These are phyloP conservation scores for Alitta virens DNA, from an alignment of 2,888 invertebrate genomes.

Conservation along the genomic window DNA sequence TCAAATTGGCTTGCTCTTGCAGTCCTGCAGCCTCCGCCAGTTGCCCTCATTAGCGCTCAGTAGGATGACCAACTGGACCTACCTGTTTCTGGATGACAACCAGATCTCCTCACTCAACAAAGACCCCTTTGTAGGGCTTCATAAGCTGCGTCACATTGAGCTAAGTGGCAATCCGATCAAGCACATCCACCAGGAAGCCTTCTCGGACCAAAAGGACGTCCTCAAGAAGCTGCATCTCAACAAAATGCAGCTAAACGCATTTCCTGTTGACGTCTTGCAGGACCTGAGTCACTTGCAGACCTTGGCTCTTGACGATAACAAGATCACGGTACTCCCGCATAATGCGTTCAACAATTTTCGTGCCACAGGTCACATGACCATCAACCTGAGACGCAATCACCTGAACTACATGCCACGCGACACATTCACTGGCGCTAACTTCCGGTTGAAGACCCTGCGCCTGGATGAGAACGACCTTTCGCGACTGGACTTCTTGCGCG, in stretches of 20 bases:
- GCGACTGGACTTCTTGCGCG: neutral
- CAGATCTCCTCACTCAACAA: neutral
- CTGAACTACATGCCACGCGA: neutral
- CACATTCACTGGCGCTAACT: neutral
- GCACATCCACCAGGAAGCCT: neutral
- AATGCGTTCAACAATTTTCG: neutral
- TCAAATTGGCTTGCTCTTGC: neutral
- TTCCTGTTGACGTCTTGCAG: neutral
- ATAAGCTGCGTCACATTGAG: neutral
- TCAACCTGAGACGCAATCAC: neutral
- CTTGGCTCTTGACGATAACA: neutral
- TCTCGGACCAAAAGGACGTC: neutral
- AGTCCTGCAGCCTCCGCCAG: neutral
- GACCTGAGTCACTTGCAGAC: neutral
- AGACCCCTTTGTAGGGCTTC: neutral
- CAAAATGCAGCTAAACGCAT: neutral
- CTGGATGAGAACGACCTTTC: neutral
- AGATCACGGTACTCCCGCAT: neutral
- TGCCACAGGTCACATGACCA: neutral
- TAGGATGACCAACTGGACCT: neutral
- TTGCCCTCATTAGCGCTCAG: neutral
- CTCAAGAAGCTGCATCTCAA: neutral
- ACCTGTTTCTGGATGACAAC: neutral
- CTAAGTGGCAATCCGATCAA: neutral
- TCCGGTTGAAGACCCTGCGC: neutral